Evolutionary conservation across 2,113 vertebrate species (phyloP).

Genomic region (Ursus arctos): DNA sequence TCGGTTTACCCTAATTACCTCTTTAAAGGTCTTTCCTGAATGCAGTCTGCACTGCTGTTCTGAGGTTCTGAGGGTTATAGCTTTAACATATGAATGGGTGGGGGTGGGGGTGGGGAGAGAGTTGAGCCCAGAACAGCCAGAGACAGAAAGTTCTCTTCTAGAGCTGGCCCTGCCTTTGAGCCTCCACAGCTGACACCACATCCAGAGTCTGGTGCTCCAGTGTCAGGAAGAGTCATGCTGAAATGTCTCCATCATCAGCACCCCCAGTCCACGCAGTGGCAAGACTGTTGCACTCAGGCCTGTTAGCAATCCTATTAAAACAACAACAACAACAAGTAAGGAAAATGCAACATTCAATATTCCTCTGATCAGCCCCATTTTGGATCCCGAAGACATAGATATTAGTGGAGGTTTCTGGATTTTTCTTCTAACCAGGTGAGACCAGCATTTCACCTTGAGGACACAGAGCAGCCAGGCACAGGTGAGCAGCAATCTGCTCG

Average conservation of each 20-base stretch:
- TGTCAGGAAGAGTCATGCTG: neutral
- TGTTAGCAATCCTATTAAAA: slow-evolving; percentile 20
- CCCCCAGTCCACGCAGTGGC: neutral
- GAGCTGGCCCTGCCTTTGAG: neutral
- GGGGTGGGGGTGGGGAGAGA: neutral
- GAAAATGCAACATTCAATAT: neutral
- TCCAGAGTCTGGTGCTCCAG: neutral
- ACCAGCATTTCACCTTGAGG: neutral
- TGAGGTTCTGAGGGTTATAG: neutral
- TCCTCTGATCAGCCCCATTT: neutral
- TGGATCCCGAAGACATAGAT: neutral
- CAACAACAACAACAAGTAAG: neutral
- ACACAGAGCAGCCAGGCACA: neutral
- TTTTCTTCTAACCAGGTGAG: neutral
- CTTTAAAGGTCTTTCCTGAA: neutral
- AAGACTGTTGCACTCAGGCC: neutral
- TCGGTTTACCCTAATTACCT: neutral
- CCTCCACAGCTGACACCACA: neutral
- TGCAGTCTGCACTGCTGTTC: neutral
- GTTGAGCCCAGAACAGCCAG: neutral
- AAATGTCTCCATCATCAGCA: neutral
- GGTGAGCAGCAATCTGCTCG: no score
- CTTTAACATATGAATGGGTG: no score
- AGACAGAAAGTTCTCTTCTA: neutral
- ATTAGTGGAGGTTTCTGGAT: neutral